Base-by-base conservation (phyloP, 2,113 vertebrate genomes). In the Aspidoscelis tigris region DNA sequence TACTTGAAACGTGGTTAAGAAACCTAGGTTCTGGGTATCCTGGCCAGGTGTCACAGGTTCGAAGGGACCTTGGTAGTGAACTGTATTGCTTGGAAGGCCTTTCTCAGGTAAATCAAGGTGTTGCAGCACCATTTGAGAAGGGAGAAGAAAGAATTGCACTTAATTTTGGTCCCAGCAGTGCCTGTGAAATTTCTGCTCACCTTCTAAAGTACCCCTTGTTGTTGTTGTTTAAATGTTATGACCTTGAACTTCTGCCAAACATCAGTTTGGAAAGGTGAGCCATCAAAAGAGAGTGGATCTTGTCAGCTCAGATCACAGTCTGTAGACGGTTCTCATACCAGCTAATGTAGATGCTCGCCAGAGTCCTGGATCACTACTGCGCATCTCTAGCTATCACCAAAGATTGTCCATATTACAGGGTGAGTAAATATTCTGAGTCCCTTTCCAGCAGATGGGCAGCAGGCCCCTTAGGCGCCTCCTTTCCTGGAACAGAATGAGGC, bases 361-460 rank as follows among this genome's bases (percentile, higher is more conserved):
- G 20, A 33, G 10, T 18, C 22, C 39, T 43, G 74, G n/a, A 26
- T 74, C 14, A 47, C 69, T 65, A 39, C 44, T 53, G 21, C 24
- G 22, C 58, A 85, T 0, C 61, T 11, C n/a, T 10, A 12, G 80
- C 88, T 79, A 7, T 91, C 88, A 82, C 76, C 26, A 86, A 77
- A 81, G 85, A 44, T 74, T 14, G 64, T 88, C n/a, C n/a, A 43
- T 80, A 73, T 26, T 58, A 10, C 7, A 75, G 47, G 55, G 22
- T 22, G 70, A 85, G 84, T 80, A 78, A 86, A 83, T 81, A 87
- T 20, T 53, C 26, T 82, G 11, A 44, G 64, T 71, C 14, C 78
- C 5, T 9, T 7, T 76, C 33, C 33, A 33, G 33, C 33, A 33
- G 33, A 33, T 33, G 33, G 33, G 33, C 33, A 33, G 33, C 33